phyloP scores from a whole-genome alignment of 1,140 invertebrate genomes.

The Protaetia brevitarsis region DNA sequence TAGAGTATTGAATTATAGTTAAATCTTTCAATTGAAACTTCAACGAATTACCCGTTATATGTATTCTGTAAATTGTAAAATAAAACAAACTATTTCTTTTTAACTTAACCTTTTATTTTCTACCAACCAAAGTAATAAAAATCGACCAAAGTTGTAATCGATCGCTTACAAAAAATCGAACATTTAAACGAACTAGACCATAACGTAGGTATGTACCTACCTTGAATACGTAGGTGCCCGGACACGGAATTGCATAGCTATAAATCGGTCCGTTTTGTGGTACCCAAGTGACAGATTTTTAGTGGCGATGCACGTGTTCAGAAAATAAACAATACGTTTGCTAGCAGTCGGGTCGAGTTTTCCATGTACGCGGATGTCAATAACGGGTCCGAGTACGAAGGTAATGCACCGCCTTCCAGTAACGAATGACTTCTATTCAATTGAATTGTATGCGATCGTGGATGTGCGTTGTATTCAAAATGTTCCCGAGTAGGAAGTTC shows the following conservation, averaged over 20 bases:
- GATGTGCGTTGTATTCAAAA: not conserved
- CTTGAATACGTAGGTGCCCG: no score
- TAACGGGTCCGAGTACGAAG: not conserved
- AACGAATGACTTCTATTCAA: slow-evolving; percentile 9
- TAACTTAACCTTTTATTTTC: no score
- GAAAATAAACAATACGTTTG: slow-evolving; percentile 14
- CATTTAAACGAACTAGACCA: no score
- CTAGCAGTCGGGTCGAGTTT: not conserved
- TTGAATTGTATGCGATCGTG: not conserved
- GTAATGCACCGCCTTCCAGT: slow-evolving; percentile 1
- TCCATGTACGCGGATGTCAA: not conserved
- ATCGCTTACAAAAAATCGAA: no score
- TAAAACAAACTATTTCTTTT: no score
- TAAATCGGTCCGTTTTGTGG: not conserved
- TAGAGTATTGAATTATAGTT: no score
- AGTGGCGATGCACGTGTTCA: slow-evolving; percentile 1
- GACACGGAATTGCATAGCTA: not conserved
- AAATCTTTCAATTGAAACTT: no score
- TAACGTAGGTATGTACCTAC: no score
- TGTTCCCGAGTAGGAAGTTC: not conserved
- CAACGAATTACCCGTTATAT: no score
- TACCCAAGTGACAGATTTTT: not conserved
- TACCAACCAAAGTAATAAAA: no score
- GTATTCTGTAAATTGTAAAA: no score
- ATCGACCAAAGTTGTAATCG: no score